Percentiles rank a stretch among this genome's conserved stretches.
Evolutionary conservation across 2,888 invertebrate genomes (phyloP).

Genomic region (Agrochola lota): DNA sequence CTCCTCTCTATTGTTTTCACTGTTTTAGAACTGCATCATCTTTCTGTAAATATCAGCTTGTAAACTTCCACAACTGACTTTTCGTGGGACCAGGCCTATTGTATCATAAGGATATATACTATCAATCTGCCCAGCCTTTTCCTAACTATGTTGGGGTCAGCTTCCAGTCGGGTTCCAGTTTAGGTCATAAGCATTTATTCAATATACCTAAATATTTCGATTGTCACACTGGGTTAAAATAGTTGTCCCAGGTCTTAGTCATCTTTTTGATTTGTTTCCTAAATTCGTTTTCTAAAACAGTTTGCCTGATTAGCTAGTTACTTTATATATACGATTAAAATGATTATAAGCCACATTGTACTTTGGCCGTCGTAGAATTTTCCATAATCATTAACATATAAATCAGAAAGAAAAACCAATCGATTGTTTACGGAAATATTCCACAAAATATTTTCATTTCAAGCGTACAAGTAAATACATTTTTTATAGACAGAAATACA

Average conservation of each 20-base stretch:
- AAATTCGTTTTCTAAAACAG: not conserved
- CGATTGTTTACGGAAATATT: slow-evolving; percentile 9
- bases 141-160: no score
- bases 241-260: not conserved
- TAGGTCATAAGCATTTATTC: no score
- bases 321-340: not conserved
- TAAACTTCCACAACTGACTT: slow-evolving; percentile 14
- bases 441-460: not conserved
- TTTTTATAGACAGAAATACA: not conserved
- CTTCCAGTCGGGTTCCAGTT: no score
- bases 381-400: slow-evolving; percentile 8
- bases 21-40: slow-evolving; percentile 19
- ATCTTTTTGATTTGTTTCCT: no score
- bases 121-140: no score
- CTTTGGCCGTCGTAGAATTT: not conserved
- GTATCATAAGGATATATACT: not conserved
- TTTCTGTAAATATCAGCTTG: slow-evolving; percentile 26
- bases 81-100: slow-evolving; percentile 3
- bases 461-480: not conserved
- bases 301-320: not conserved
- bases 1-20: slow-evolving; percentile 5
- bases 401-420: slow-evolving; percentile 9
- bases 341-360: slow-evolving; percentile 10
- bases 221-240: not conserved
- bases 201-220: not conserved